A percentile compares a stretch with the other conserved stretches of the same genome.
Evolutionary conservation across 2,797 vertebrate genomes (phyloP).

Genomic region (Acrossocheilus fasciatus): DNA sequence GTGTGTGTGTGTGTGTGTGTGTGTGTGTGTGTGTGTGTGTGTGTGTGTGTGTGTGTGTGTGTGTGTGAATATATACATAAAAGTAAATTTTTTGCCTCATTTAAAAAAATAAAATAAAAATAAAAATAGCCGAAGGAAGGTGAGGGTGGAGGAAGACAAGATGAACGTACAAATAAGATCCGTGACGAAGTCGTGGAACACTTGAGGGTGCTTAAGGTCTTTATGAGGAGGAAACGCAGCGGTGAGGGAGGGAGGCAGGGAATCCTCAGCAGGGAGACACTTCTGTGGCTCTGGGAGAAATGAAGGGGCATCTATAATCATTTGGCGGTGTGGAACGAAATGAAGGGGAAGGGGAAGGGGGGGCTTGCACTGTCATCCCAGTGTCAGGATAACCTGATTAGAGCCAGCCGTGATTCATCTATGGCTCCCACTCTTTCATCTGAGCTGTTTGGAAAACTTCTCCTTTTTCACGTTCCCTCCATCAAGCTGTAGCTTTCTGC

Average conservation of each 20-base stretch:
- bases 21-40: too few relatives aligned
- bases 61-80: too few relatives aligned
- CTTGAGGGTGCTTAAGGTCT: conserved; percentile 78
- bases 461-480: conserved; percentile 5
- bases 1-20: too few relatives aligned
- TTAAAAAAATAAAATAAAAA: not conserved
- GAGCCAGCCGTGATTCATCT: conserved; percentile 77
- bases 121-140: not conserved
- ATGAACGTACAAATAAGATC: conserved; percentile 57
- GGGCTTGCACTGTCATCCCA: conserved; percentile 70
- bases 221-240: conserved; percentile 43
- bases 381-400: conserved; percentile 80
- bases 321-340: conserved; percentile 72
- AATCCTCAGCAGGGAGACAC: conserved; percentile 59
- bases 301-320: conserved; percentile 78
- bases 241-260: conserved; percentile 14
- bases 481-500: conserved; percentile 27
- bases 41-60: too few relatives aligned
- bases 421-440: conserved; percentile 66
- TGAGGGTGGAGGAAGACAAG: not conserved
- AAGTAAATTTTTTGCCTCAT: not conserved
- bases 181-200: conserved; percentile 66
- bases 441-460: conserved; percentile 33
- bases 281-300: conserved; percentile 60
- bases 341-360: conserved; percentile 65